These are phyloP conservation scores for Corvus moneduloides DNA, from an alignment of 2,113 vertebrate genomes.

Conservation along the genomic window DNA sequence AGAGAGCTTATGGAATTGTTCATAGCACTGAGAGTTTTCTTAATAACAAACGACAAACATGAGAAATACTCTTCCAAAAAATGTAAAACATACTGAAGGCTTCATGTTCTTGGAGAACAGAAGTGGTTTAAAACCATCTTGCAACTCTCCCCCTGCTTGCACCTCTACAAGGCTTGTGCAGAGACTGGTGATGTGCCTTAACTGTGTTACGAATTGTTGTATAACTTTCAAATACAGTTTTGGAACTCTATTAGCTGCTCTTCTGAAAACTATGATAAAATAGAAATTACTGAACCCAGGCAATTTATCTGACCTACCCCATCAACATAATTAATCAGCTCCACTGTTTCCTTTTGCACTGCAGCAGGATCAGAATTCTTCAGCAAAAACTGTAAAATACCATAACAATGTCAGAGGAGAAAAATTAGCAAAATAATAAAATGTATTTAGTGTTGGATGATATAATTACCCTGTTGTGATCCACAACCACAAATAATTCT, in stretches of 20 bases:
- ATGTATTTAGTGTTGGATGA: neutral
- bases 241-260: neutral
- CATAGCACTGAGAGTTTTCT: neutral
- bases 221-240: neutral
- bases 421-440: neutral
- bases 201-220: neutral
- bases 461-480: conserved; percentile 80
- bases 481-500: conserved; percentile 84
- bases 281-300: neutral
- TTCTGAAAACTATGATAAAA: neutral
- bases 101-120: neutral
- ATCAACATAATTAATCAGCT: conserved; percentile 83
- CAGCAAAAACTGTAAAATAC: conserved; percentile 72
- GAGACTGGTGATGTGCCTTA: neutral
- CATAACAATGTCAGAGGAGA: neutral
- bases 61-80: neutral
- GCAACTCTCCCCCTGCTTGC: neutral
- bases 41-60: neutral
- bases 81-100: neutral
- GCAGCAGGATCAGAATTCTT: conserved; percentile 65
- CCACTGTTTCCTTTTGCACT: conserved; percentile 76
- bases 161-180: neutral
- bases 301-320: conserved; percentile 73
- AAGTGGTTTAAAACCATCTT: neutral
- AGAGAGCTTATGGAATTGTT: neutral